Base-by-base conservation (phyloP, 2,888 invertebrate species). In the Criorhina ranunculi region DNA sequence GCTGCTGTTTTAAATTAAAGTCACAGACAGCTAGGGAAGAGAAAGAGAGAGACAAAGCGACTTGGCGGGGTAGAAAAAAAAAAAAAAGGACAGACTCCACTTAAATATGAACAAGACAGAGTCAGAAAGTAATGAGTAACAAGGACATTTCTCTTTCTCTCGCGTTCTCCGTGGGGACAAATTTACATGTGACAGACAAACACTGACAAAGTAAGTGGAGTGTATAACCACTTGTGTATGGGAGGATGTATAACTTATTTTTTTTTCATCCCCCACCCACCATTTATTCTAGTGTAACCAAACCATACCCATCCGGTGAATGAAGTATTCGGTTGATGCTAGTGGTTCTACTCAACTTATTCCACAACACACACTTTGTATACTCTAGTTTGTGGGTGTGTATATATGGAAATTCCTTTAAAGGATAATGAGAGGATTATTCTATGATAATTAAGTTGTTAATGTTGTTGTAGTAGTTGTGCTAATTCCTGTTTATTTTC, bases 371-470 rank as follows among this genome's bases (percentile, higher is more conserved):
- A 77, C 70, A 77, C 60, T 77, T 70, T 77, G 64, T 35, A 24
- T 33, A 8, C 35, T 9, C 24, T 31, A 44, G 49, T 33, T 31
- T 69, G 35, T 42, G 70, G 67, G 53, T 76, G 29, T 24, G 51
- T 49, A 46, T 57, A n/a, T 51, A 51, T 55, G 53, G 24, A 64
- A 80, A 55, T 66, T 62, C 75, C 12, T 80, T 85, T 75, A 75
- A 75, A 60, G 85, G 85, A 85, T 85, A 85, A 85, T 80, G 80
- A 70, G 46, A 46, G 75, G 85, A 85, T 85, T 80, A 85, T 80
- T 76, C 80, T 80, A 24, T 24, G 24, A 24, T 24, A 85, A 80
- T 85, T 85, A 85, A 85, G 85, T 80, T 85, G 85, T 80, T 80
- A 80, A 85, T 85, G 85, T 76, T 73, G 79, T 73, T 73, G 79